A percentile compares a stretch with the other conserved stretches of the same genome.
Conservation (phyloP, 1,140 invertebrate genomes). For the Metopolophium dirhodum region DNA sequence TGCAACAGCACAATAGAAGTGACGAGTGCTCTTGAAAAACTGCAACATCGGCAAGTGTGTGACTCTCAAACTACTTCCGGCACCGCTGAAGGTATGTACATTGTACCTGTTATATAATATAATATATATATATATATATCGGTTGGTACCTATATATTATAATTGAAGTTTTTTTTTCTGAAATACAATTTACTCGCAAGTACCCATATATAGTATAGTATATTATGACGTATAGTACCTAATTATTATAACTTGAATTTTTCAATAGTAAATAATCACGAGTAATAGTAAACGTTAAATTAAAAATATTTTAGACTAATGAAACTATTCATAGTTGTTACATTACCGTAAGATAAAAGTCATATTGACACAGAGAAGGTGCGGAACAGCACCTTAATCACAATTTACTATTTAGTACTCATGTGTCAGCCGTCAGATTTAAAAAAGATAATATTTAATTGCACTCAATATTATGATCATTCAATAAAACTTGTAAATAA, state of each 20-base stretch:
- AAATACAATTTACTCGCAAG: neutral
- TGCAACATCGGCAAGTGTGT: constrained; percentile 51
- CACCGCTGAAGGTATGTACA: constrained; percentile 3
- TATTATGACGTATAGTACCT: neutral
- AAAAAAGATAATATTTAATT: neutral
- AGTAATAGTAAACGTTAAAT: neutral
- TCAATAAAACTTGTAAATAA: neutral
- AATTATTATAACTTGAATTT: neutral
- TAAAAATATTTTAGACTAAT: neutral
- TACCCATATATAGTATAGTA: neutral
- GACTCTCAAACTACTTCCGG: constrained; percentile 45
- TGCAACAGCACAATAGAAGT: constrained; percentile 43
- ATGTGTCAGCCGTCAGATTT: neutral
- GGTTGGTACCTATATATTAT: neutral
- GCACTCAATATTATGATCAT: neutral
- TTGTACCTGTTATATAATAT: neutral
- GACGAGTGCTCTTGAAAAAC: constrained; percentile 39
- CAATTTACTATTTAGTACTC: neutral
- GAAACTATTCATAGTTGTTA: neutral
- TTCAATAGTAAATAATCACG: neutral
- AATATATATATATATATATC: no score
- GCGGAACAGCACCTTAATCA: neutral
- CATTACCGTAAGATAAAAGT: neutral
- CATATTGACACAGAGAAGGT: neutral
- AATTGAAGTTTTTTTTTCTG: constrained; percentile 5